phyloP scores from a whole-genome alignment of 2,113 vertebrate species.

The Sorex fumeus region DNA sequence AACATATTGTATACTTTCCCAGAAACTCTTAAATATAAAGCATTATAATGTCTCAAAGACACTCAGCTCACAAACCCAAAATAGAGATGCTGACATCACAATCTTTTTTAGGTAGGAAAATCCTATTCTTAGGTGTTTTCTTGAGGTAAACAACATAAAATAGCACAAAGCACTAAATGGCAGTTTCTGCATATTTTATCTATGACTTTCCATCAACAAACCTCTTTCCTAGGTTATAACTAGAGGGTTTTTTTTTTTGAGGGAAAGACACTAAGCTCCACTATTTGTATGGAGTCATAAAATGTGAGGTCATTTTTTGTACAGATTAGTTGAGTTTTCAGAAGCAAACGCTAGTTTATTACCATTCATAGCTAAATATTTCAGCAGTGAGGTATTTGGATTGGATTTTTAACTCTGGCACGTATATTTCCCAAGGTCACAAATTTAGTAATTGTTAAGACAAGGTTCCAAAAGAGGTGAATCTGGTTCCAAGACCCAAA shows the following conservation, averaged over 20 bases:
- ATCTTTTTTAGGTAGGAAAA: slow-evolving; percentile 54
- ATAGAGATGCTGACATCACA: slow-evolving; percentile 61
- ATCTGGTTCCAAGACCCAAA: not conserved
- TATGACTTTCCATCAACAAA: slow-evolving; percentile 34
- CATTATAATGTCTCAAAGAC: slow-evolving; percentile 52
- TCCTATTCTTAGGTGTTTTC: slow-evolving; percentile 41
- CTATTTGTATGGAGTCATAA: not conserved
- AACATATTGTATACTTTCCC: slow-evolving; percentile 25
- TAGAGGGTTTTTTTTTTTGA: not conserved
- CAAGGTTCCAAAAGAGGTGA: not conserved
- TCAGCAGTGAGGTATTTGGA: not conserved
- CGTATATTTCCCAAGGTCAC: not conserved
- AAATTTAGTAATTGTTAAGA: not conserved
- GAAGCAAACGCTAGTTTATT: not conserved
- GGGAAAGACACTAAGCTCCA: not conserved
- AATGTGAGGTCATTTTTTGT: not conserved
- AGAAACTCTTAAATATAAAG: slow-evolving; percentile 43
- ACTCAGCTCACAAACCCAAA: slow-evolving; percentile 10
- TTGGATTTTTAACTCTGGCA: not conserved
- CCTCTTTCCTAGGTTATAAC: not conserved
- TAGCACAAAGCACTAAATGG: slow-evolving; percentile 38
- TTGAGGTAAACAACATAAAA: slow-evolving; percentile 55
- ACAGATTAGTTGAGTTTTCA: not conserved
- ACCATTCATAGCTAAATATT: not conserved
- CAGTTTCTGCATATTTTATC: slow-evolving; percentile 51